Evolutionary conservation across 2,113 vertebrate genomes (phyloP), one percentile per base, ranked within the genome.

Genomic region (Pan troglodytes): DNA sequence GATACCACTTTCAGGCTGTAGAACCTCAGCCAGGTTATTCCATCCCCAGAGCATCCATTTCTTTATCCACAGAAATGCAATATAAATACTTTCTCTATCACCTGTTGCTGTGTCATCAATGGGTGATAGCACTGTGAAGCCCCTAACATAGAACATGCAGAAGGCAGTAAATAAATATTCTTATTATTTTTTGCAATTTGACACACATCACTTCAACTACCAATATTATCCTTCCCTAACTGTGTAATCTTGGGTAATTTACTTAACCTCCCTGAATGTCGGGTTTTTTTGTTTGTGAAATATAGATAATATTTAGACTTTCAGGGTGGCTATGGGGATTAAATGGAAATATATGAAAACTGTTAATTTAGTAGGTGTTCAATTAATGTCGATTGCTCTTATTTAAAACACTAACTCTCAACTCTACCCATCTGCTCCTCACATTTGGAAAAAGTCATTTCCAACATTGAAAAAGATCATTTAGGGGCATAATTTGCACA

Each of bases 251-350:
- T 81, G 70, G 11, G 3, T 52, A 88, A 67, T 89, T 89, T 75
- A 80, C 20, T 72, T 86, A 87, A 64, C 17, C 0, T 72, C 50
- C 82, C 20, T 75, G 30, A 92, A 72, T 84, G 12, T 88, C 48
- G 93, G 4, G 7, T 5, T 73, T 40, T 92, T 61, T 76, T 64
- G 64, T 23, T 52, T 82, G 10, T 95, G 55, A 92, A 95, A 59
- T 99, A 93, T 50, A 88, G n/a, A 45, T 84, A 67, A 38, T 82
- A 50, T 45, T 83, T 87, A n/a, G 89, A 0, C 22, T 61, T 93
- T 76, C 30, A 82, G 32, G 2, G 10, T 84, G 22, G 3, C 45
- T 59, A 90, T 90, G 27, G 14, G 1, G 23, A 75, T 73, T 87
- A 67, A 95, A 64, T 87, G 5, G 30, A 16, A 80, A 75, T 50